Evolutionary conservation across 2,888 invertebrate genomes (phyloP).

Genomic region (Drosophila parthenogenetica): DNA sequence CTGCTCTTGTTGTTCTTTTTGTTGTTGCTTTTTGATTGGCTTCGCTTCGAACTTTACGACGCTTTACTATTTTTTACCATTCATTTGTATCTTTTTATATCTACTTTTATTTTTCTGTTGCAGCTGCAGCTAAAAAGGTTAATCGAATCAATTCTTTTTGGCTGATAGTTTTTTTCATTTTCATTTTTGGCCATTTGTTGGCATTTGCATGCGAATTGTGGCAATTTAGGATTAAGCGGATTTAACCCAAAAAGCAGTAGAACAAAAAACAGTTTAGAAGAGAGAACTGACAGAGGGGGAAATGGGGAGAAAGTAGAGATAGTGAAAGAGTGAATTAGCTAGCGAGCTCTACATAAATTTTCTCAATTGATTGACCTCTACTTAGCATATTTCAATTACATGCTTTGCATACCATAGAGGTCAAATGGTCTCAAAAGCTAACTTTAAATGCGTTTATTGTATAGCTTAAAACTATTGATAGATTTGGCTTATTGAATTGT

Average conservation of each 20-base stretch:
- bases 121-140: slow-evolving; percentile 62
- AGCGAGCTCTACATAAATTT: slow-evolving; percentile 46
- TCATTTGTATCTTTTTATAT: neutral
- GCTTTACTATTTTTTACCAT: slow-evolving; percentile 20
- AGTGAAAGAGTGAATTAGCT: slow-evolving; percentile 28
- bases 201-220: slow-evolving; percentile 51
- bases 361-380: slow-evolving; percentile 20
- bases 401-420: neutral
- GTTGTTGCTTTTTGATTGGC: slow-evolving; percentile 58
- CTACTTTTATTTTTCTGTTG: slow-evolving; percentile 17
- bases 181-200: slow-evolving; percentile 25
- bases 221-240: slow-evolving; percentile 46
- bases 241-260: slow-evolving; percentile 5
- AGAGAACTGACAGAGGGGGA: neutral
- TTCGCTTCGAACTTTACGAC: slow-evolving; percentile 56
- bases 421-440: neutral
- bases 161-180: slow-evolving; percentile 24
- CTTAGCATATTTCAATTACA: slow-evolving; percentile 12
- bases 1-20: slow-evolving; percentile 23
- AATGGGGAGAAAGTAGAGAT: neutral
- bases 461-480: too few relatives aligned
- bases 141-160: slow-evolving; percentile 70
- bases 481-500: too few relatives aligned
- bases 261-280: neutral
- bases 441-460: neutral